Evolutionary conservation across 35 echinoderm and acorn worm genomes (phyloP).

Genomic region (Amphiura filiformis): DNA sequence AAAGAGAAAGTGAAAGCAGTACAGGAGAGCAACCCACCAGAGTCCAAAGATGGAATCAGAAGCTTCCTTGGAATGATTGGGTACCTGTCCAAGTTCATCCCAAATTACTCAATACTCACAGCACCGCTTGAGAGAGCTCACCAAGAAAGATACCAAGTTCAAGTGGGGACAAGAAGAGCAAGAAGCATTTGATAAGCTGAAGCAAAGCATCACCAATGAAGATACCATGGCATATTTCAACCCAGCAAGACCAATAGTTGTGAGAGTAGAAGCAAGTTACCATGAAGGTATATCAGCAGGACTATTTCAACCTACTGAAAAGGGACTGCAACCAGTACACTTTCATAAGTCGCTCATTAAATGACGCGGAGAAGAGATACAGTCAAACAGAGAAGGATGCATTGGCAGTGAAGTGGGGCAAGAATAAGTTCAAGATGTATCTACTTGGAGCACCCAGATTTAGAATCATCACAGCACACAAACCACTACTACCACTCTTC

Average conservation of each 20-base stretch:
- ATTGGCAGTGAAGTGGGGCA: conserved; percentile 44
- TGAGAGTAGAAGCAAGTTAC: conserved; percentile 61
- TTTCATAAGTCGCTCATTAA: conserved; percentile 50
- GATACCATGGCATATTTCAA: conserved; percentile 59
- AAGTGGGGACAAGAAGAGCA: conserved; percentile 41
- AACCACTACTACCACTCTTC: conserved; percentile 55
- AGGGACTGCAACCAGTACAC: conserved; percentile 59
- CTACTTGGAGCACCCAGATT: conserved; percentile 43
- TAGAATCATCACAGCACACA: conserved; percentile 53
- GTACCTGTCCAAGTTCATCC: conserved; percentile 67
- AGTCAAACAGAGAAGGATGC: conserved; percentile 73
- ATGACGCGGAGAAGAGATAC: conserved; percentile 54
- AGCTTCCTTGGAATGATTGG: conserved; percentile 72
- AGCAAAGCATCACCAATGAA: conserved; percentile 63
- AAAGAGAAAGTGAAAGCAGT: conserved; percentile 48
- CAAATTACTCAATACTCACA: conserved; percentile 34
- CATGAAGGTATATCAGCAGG: conserved; percentile 65
- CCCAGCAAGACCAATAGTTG: conserved; percentile 36
- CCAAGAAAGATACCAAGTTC: conserved; percentile 44
- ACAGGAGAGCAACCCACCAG: conserved; percentile 37
- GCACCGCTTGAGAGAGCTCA: conserved; percentile 52
- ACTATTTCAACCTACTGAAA: conserved; percentile 52
- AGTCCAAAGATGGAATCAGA: conserved; percentile 33
- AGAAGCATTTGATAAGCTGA: conserved; percentile 42
- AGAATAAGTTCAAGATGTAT: conserved; percentile 56